Base-by-base conservation (phyloP, 1,140 invertebrate genomes). In the Ylistrum balloti region DNA sequence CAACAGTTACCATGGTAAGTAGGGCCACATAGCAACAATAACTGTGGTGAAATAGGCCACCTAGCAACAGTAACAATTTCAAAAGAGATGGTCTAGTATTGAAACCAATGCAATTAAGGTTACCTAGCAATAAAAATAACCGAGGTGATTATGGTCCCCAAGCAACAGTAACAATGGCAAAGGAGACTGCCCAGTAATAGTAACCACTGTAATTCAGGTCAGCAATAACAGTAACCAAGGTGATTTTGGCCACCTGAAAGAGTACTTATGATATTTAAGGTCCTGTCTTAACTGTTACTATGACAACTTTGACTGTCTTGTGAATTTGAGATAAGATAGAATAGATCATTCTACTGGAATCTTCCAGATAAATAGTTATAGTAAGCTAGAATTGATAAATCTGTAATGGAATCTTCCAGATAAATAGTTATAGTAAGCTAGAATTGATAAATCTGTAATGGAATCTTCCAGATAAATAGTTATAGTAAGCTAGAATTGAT, bases 1-100 rank as follows among this genome's bases (percentile, higher is more conserved):
- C 56, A 74, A 74, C 56, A 74, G 56, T 74, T 74, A 74, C 56
- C 56, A 74, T 28, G 56, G n/a, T 28, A 74, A 74, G 56, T 28
- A n/a, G 28, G 15, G 56, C 13, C 1, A 74, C 56, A 22, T 74
- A 74, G 56, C 56, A 74, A 74, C 56, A 74, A n/a, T 74, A 5
- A 45, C 41, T 17, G 17, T 45, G n/a, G n/a, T 28, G 28, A 28
- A n/a, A 28, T 3, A 74, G 22, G 56, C 1, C 1, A 74, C n/a
- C 56, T 74, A 74, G 15, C 56, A 74, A 28, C 56, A 74, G 56
- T 20, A 17, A 48, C 45, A 5, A 38, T 38, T 5, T 5, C 22
- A 48, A 48, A 17, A 17, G 22, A 48, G 3, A 20, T 22, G 2
- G 22, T 20, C 20, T 48, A 48, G 45, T 20, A 48, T n/a, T n/a